Evolutionary conservation across 2,888 invertebrate species (phyloP).

Genomic region (Drosophila stalkeri): DNA sequence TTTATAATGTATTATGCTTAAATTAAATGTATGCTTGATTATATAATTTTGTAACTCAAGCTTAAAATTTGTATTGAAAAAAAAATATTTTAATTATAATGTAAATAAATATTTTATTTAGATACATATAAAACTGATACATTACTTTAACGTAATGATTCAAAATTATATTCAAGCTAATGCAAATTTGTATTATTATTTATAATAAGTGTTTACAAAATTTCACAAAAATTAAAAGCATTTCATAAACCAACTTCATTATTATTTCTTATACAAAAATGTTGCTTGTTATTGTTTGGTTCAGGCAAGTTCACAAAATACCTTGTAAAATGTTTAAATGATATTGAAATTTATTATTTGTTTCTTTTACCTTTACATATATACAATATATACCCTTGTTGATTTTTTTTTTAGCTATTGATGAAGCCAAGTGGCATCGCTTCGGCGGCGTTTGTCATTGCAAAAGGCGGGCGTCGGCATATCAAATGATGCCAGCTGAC

Average conservation of each 20-base stretch:
- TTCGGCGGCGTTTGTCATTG: constrained; percentile 52
- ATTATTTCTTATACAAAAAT: neutral
- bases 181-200: too few relatives aligned
- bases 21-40: too few relatives aligned
- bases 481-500: constrained; percentile 65
- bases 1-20: too few relatives aligned
- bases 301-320: neutral
- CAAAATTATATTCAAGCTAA: too few relatives aligned
- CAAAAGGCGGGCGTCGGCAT: constrained; percentile 74
- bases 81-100: too few relatives aligned
- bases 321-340: neutral
- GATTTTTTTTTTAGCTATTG: neutral
- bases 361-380: neutral
- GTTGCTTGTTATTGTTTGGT: neutral
- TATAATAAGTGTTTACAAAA: too few relatives aligned
- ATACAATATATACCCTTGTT: neutral
- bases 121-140: too few relatives aligned
- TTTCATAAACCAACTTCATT: neutral
- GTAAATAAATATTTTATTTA: too few relatives aligned
- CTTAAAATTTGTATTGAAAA: too few relatives aligned
- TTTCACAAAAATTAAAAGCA: neutral
- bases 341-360: constrained; percentile 1
- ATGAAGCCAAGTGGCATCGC: constrained; percentile 47
- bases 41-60: too few relatives aligned
- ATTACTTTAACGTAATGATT: too few relatives aligned